These are phyloP conservation scores for Coluber constrictor DNA, from an alignment of 2,797 vertebrate species.

Conservation along the genomic window DNA sequence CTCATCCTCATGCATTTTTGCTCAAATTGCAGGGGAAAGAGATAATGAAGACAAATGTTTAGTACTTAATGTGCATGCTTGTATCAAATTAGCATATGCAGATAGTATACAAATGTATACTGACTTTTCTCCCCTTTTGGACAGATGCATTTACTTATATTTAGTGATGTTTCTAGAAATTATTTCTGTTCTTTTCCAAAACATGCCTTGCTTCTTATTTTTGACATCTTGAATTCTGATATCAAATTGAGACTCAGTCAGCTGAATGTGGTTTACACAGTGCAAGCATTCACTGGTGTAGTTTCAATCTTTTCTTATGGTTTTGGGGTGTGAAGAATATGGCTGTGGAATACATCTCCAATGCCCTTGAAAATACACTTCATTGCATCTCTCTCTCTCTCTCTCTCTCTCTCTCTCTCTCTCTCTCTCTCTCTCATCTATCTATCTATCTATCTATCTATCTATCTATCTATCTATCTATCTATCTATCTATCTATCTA, in stretches of 20 bases:
- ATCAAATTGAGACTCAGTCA: not conserved
- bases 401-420: too few relatives aligned
- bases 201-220: not conserved
- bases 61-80: not conserved
- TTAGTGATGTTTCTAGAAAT: not conserved
- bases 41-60: not conserved
- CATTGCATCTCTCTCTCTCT: not conserved
- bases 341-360: not conserved
- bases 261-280: not conserved
- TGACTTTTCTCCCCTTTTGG: not conserved
- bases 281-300: not conserved
- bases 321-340: not conserved
- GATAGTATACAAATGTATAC: not conserved
- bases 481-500: too few relatives aligned
- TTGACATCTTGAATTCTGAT: not conserved
- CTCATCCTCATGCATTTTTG: constrained; percentile 22
- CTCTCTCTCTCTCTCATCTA: too few relatives aligned
- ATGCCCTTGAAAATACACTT: not conserved
- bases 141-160: not conserved
- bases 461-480: too few relatives aligned
- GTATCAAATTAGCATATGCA: not conserved
- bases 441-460: too few relatives aligned
- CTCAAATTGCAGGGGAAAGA: not conserved
- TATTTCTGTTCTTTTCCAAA: not conserved
- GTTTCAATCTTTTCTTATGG: not conserved